Conservation (phyloP, 1,140 invertebrate species). For the Saccostrea echinata region DNA sequence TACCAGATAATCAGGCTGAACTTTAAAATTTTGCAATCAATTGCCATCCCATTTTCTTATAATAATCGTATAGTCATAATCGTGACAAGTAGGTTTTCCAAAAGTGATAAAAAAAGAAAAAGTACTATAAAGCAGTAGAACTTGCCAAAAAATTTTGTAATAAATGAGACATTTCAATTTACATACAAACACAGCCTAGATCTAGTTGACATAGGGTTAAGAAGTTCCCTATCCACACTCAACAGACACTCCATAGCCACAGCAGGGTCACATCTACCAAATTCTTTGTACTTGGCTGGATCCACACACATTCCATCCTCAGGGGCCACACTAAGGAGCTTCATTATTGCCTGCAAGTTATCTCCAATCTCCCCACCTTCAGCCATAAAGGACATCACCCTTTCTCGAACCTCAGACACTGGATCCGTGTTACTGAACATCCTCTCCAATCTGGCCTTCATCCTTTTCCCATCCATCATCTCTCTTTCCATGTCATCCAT, state of each 20-base stretch:
- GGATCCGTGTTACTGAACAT: not conserved
- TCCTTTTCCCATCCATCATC: not conserved
- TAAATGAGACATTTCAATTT: too few species aligned
- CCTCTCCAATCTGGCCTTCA: not conserved
- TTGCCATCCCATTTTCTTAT: too few species aligned
- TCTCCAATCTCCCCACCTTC: not conserved
- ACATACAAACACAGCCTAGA: slow-evolving; percentile 21
- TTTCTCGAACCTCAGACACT: not conserved
- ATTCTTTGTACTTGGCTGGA: not conserved
- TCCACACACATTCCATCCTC: slow-evolving; percentile 32
- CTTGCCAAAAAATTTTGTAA: too few species aligned
- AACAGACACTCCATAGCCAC: not conserved
- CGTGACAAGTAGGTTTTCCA: too few species aligned
- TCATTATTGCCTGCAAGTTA: not conserved
- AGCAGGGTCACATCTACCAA: not conserved
- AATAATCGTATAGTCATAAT: too few species aligned
- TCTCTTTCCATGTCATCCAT: not conserved
- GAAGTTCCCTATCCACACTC: not conserved
- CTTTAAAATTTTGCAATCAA: too few species aligned
- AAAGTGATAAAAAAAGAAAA: too few species aligned
- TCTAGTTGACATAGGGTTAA: not conserved
- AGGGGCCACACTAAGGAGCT: slow-evolving; percentile 6
- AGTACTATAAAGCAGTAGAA: too few species aligned
- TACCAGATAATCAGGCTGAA: too few species aligned
- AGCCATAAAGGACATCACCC: not conserved